phyloP scores from a whole-genome alignment of 2,113 vertebrate genomes.

The Entomyzon cyanotis region DNA sequence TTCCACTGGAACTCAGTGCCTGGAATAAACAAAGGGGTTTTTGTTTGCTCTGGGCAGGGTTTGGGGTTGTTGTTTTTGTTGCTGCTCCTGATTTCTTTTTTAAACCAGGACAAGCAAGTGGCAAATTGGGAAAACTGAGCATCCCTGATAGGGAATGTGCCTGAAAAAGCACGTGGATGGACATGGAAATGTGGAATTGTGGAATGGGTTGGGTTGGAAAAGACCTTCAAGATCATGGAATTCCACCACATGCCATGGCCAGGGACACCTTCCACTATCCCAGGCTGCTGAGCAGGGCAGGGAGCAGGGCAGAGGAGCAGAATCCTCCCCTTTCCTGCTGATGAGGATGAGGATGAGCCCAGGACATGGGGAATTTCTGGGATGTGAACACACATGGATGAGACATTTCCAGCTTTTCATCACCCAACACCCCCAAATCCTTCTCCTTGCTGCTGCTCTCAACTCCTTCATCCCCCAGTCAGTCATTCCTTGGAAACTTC shows the following conservation, averaged over 20 bases:
- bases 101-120: background rate
- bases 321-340: background rate
- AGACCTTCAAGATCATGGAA: fast-evolving
- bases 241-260: fast-evolving
- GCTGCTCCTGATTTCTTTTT: background rate
- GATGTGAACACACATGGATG: background rate
- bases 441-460: background rate
- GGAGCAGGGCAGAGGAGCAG: background rate
- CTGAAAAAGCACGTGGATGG: background rate
- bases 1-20: background rate
- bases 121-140: background rate
- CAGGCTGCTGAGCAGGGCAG: fast-evolving
- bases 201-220: background rate
- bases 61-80: background rate
- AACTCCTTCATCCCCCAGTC: background rate
- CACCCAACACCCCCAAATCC: background rate
- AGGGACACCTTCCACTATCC: fast-evolving
- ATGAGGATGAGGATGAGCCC: background rate
- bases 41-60: background rate
- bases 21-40: conserved; percentile 10
- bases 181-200: fast-evolving
- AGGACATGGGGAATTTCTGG: background rate
- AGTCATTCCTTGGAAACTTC: background rate
- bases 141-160: background rate
- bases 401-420: background rate